Evolutionary conservation across 1,140 invertebrate species (phyloP).

Genomic region (Drosophila eugracilis): DNA sequence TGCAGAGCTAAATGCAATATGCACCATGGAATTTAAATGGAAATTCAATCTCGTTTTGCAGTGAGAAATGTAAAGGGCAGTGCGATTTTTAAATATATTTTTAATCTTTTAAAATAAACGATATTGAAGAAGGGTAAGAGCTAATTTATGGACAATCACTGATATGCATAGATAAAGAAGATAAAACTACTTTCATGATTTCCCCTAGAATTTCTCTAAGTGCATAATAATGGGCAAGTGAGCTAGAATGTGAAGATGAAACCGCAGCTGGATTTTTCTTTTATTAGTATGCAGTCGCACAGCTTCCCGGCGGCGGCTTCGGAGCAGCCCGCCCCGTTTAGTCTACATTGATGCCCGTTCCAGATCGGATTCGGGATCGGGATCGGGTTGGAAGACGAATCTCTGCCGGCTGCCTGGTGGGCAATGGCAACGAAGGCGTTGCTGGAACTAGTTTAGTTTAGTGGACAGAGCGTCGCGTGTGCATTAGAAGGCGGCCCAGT

Average conservation of each 20-base stretch:
- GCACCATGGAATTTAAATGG: conserved; percentile 50
- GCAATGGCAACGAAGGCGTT: conserved; percentile 44
- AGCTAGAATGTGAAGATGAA: conserved; percentile 31
- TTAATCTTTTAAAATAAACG: not conserved
- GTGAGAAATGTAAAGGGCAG: conserved; percentile 4
- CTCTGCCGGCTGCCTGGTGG: conserved; percentile 35
- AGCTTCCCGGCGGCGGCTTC: conserved; percentile 32
- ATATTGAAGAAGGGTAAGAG: no score
- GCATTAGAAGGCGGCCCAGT: conserved; percentile 62
- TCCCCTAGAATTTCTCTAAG: conserved; percentile 1
- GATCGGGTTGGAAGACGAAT: conserved; percentile 9
- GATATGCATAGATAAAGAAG: no score
- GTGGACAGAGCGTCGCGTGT: conserved; percentile 29
- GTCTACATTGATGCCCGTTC: conserved; percentile 34
- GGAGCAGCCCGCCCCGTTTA: conserved; percentile 11
- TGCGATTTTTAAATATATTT: not conserved
- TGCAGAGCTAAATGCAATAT: conserved; percentile 44
- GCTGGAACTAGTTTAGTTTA: conserved; percentile 65
- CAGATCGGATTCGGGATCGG: conserved; percentile 35
- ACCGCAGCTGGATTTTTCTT: conserved; percentile 50
- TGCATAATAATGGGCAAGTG: conserved; percentile 25
- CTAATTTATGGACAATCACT: no score
- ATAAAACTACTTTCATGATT: not conserved
- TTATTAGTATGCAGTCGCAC: conserved; percentile 40
- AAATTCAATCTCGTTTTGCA: conserved; percentile 43